These are phyloP conservation scores for Athalia circularis DNA, from an alignment of 2,888 invertebrate genomes.

Conservation along the genomic window DNA sequence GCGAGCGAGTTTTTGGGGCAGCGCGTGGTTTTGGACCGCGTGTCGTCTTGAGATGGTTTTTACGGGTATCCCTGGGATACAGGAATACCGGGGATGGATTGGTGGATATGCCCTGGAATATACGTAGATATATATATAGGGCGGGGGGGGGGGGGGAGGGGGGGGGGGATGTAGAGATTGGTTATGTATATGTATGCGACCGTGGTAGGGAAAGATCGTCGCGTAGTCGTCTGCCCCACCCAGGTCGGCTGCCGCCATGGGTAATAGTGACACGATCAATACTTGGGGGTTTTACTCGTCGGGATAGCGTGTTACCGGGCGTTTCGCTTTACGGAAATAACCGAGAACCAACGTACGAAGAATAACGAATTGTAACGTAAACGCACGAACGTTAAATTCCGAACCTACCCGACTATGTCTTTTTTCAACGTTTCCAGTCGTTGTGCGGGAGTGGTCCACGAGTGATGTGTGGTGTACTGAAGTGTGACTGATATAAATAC, in stretches of 20 bases:
- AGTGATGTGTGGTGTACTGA: constrained; percentile 70
- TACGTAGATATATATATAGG: too few species aligned
- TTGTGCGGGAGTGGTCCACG: constrained; percentile 73
- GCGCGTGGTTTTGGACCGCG: too few species aligned
- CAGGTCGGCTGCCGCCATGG: constrained; percentile 63
- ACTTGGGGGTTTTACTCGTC: constrained; percentile 57
- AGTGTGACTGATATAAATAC: constrained; percentile 64
- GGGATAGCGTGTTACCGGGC: constrained; percentile 70
- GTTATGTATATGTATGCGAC: neutral
- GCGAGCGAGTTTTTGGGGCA: too few species aligned
- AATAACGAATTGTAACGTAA: constrained; percentile 48
- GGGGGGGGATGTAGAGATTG: neutral
- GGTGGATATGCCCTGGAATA: too few species aligned
- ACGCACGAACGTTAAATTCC: constrained; percentile 62
- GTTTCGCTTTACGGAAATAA: constrained; percentile 63
- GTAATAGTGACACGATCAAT: constrained; percentile 67
- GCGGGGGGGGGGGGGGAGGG: neutral
- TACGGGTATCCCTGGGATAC: too few species aligned
- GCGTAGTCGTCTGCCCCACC: constrained; percentile 72
- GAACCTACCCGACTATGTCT: constrained; percentile 61
- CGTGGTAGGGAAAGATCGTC: constrained; percentile 55
- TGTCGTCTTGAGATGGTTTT: too few species aligned
- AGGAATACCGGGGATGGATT: too few species aligned
- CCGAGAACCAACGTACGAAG: constrained; percentile 52
- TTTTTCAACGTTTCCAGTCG: constrained; percentile 68